A percentile compares a stretch with the other conserved stretches of the same genome.
phyloP scores from a whole-genome alignment of 2,888 invertebrate species.

The Acanthacorydalis orientalis region DNA sequence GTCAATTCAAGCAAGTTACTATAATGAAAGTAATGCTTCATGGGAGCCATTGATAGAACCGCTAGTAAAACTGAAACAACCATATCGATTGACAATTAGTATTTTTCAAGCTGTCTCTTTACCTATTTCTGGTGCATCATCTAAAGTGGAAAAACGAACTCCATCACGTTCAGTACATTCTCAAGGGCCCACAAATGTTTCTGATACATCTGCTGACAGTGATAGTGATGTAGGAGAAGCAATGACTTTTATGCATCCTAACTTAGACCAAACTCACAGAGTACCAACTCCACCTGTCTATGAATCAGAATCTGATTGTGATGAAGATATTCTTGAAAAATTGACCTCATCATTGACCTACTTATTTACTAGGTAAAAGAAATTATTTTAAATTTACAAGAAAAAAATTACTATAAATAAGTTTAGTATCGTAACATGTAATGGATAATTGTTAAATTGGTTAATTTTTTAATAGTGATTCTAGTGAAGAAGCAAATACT shows the following conservation, averaged over 20 bases:
- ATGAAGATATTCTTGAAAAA: constrained; percentile 50
- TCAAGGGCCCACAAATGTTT: constrained; percentile 6
- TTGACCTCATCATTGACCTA: constrained; percentile 56
- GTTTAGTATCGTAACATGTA: background rate
- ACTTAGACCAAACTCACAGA: constrained; percentile 18
- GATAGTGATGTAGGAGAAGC: constrained; percentile 17
- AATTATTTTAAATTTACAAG: background rate
- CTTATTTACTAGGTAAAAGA: constrained; percentile 49
- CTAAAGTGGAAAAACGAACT: background rate
- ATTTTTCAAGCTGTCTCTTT: constrained; percentile 34
- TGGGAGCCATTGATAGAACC: constrained; percentile 82
- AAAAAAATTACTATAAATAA: background rate
- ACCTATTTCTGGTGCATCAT: constrained; percentile 17
- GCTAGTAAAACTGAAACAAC: constrained; percentile 48
- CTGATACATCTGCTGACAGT: constrained; percentile 18
- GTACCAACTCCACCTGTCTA: constrained; percentile 15
- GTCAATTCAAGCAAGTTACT: constrained; percentile 36
- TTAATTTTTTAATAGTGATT: constrained; percentile 24
- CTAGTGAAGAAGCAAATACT: constrained; percentile 35
- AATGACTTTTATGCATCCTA: constrained; percentile 23
- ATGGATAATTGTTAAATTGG: background rate
- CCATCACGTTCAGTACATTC: background rate
- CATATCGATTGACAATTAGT: constrained; percentile 55
- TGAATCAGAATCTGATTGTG: constrained; percentile 60
- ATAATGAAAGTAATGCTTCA: constrained; percentile 46